Evolutionary conservation across 2,888 invertebrate species (phyloP).

Genomic region (Leucoptera coffeella): DNA sequence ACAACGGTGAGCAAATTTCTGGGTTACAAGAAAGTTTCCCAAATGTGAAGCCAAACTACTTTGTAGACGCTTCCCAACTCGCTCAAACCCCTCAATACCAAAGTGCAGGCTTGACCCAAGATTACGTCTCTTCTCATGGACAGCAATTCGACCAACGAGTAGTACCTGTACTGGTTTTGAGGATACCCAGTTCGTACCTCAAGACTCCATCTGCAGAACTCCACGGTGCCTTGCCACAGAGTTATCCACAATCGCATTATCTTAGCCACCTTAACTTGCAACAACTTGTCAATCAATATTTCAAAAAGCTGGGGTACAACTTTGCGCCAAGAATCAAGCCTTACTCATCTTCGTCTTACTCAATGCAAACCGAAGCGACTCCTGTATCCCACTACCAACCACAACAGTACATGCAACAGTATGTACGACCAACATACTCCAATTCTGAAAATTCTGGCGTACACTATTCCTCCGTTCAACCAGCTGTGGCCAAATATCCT

Average conservation of each 20-base stretch:
- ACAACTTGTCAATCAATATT: conserved; percentile 46
- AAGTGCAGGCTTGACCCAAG: conserved; percentile 38
- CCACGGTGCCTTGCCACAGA: conserved; percentile 49
- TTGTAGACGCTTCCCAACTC: conserved; percentile 34
- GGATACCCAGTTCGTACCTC: conserved; percentile 52
- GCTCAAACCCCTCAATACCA: conserved; percentile 40
- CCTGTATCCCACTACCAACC: conserved; percentile 14
- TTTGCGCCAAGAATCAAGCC: conserved; percentile 31
- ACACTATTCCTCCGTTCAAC: conserved; percentile 41
- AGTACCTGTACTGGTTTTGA: conserved; percentile 52
- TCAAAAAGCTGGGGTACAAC: conserved; percentile 33
- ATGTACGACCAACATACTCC: conserved; percentile 33
- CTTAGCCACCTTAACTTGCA: conserved; percentile 52
- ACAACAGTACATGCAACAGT: conserved; percentile 29
- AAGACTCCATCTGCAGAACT: conserved; percentile 43
- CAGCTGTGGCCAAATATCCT: conserved; percentile 42
- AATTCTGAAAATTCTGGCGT: conserved; percentile 36
- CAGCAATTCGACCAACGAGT: conserved; percentile 29
- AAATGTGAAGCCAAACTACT: conserved; percentile 38
- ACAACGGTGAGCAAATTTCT: conserved; percentile 37
- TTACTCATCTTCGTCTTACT: conserved; percentile 16
- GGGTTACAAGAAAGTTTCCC: conserved; percentile 39
- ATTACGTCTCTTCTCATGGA: conserved; percentile 31
- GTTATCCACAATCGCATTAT: conserved; percentile 45
- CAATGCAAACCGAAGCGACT: conserved; percentile 9